phyloP scores from a whole-genome alignment of 2,888 invertebrate species.

The Nematopogon swammerdamellus region DNA sequence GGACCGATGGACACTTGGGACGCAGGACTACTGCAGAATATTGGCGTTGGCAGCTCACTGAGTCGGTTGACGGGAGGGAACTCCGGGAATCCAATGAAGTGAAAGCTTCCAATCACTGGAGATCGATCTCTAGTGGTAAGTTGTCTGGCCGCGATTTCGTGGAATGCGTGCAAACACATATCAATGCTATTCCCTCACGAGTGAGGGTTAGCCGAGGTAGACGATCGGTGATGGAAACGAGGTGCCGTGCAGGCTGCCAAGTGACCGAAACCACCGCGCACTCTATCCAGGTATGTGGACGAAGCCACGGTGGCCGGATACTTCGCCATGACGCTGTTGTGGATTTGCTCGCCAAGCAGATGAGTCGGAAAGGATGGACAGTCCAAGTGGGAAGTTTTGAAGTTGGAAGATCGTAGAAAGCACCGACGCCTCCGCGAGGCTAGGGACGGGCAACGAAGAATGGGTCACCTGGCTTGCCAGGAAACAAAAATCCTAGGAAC shows the following conservation, averaged over 20 bases:
- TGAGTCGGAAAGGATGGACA: conserved; percentile 15
- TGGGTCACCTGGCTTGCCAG: too few relatives aligned
- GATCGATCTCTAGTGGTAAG: conserved; percentile 7
- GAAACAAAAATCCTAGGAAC: too few relatives aligned
- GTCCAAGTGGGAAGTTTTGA: too few relatives aligned
- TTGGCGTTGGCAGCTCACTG: conserved; percentile 9
- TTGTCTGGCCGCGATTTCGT: conserved; percentile 20
- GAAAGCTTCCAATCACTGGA: background rate
- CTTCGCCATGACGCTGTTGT: conserved; percentile 20
- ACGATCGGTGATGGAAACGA: conserved; percentile 5
- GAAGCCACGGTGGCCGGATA: too few relatives aligned
- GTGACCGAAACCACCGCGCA: conserved; percentile 15
- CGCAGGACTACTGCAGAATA: background rate
- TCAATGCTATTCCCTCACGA: conserved; percentile 19
- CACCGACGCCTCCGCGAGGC: too few relatives aligned
- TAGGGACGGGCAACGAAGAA: too few relatives aligned
- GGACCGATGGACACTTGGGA: background rate
- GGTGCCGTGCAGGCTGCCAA: conserved; percentile 17
- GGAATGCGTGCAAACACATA: conserved; percentile 17
- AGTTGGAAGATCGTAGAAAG: too few relatives aligned
- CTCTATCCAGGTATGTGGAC: too few relatives aligned
- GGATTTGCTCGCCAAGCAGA: conserved; percentile 11
- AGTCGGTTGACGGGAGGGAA: too few relatives aligned
- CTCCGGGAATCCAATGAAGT: too few relatives aligned
- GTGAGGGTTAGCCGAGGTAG: conserved; percentile 16